Evolutionary conservation across 2,797 vertebrate genomes (phyloP).

Genomic region (Clarias pachynema): DNA sequence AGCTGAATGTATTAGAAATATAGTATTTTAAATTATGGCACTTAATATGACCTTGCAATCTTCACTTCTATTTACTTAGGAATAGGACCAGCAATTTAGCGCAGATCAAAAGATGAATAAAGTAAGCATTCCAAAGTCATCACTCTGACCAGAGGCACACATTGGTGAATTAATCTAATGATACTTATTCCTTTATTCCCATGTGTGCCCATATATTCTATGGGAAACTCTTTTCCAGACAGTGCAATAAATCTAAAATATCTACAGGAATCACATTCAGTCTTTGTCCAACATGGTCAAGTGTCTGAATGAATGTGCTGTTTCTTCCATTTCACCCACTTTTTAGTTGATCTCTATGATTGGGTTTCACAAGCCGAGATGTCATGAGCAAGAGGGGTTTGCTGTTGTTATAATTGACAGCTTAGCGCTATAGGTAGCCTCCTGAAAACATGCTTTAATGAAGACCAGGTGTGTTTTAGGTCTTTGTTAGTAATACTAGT

Average conservation of each 20-base stretch:
- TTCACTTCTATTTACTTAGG: neutral
- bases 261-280: constrained; percentile 53
- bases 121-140: constrained; percentile 20
- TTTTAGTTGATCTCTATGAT: constrained; percentile 49
- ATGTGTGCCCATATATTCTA: constrained; percentile 48
- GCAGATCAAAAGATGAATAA: constrained; percentile 21
- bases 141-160: constrained; percentile 27
- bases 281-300: constrained; percentile 58
- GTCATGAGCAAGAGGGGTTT: constrained; percentile 46
- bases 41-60: neutral
- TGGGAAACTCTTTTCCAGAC: constrained; percentile 57
- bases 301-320: constrained; percentile 22
- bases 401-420: constrained; percentile 52
- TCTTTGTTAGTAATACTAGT: constrained; percentile 56
- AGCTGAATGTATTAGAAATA: no score
- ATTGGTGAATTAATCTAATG: constrained; percentile 40
- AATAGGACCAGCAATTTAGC: neutral
- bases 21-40: neutral
- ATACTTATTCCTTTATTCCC: constrained; percentile 13
- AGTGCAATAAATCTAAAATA: constrained; percentile 59
- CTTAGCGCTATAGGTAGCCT: constrained; percentile 52
- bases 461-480: constrained; percentile 54
- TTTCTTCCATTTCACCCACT: constrained; percentile 43
- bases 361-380: constrained; percentile 56
- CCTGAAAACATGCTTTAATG: constrained; percentile 55